Base-by-base conservation (phyloP, 2,113 vertebrate genomes). In the Sorex fumeus region DNA sequence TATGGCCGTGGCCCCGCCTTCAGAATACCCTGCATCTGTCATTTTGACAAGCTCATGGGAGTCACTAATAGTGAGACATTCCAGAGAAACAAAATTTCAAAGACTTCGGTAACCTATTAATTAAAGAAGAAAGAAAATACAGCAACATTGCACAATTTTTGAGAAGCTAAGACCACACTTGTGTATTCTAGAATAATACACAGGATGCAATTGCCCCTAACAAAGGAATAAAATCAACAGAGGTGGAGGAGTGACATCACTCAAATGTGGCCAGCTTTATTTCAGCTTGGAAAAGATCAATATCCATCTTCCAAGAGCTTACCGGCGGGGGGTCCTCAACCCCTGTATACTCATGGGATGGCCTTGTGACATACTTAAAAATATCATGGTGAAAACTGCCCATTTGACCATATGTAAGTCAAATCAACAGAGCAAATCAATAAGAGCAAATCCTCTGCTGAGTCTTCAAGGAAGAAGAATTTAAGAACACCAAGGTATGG, bases 61-160 rank as follows among this genome's bases (percentile, higher is more conserved):
- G 67, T 66, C 91, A 71, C 0, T 70, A 66, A 53, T 62, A 87
- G 70, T 53, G 47, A 57, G 75, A 60, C 89, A 92, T 40, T 85
- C 40, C 83, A 88, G 86, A 86, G 66, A 74, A 92, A 64, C 53
- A 47, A 10, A 8, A 75, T 74, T 74, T 75, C 50, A 88, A 62
- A 87, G 70, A 91, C 64, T 30, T 70, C 57, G 79, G 57, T 62
- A 82, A 66, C 66, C 78, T 83, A 27, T 62, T 76, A 85, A 18
- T 40, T 72, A 45, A 90, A 69, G 60, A 28, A 50, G 40, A 70
- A 85, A 95, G 87, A 79, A 88, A 78, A 93, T 19, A 92, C 21
- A 70, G 15, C 11, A 62, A 25, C 21, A 5, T 15, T 40, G 36
- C 1, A 16, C 32, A 75, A 47, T 11, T 64, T 81, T 32, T 62